Percentiles rank a stretch among this genome's conserved stretches.
phyloP scores from a whole-genome alignment of 2,888 invertebrate species.

The Alloplasta piceator region DNA sequence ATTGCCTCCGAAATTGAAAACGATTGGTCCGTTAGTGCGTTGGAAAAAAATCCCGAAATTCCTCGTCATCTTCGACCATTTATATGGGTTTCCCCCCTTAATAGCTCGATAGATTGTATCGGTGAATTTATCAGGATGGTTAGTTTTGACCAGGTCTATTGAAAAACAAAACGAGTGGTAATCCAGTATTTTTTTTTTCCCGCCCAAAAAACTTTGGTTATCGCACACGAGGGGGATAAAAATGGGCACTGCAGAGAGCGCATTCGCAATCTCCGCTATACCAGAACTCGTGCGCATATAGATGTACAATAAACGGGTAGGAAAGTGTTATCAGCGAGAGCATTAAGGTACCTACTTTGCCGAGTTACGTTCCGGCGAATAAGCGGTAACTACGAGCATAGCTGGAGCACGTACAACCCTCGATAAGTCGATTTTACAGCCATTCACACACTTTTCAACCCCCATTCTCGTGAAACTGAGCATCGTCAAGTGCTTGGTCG shows the following conservation, averaged over 20 bases:
- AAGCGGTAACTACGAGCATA: constrained; percentile 4
- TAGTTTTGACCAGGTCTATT: no score
- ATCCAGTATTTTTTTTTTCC: no score
- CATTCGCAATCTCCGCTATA: neutral
- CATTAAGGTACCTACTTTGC: constrained; percentile 31
- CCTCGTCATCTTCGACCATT: no score
- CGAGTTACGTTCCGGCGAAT: constrained; percentile 23
- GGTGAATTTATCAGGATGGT: no score
- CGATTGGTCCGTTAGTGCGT: no score
- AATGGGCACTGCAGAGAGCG: neutral
- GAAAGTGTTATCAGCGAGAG: constrained; percentile 29
- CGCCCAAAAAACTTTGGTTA: no score
- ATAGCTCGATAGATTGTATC: no score
- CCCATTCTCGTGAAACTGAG: neutral
- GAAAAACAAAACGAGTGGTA: no score
- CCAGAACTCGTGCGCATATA: neutral
- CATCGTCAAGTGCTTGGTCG: constrained; percentile 54
- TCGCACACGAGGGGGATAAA: neutral
- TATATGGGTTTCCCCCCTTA: no score
- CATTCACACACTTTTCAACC: constrained; percentile 15
- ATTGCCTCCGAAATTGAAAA: no score
- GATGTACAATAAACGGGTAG: neutral
- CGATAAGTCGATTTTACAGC: constrained; percentile 63
- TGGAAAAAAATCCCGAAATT: no score
- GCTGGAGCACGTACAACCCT: constrained; percentile 21